phyloP scores from a whole-genome alignment of 2,797 vertebrate genomes.

The Crocodylus rhombifer region DNA sequence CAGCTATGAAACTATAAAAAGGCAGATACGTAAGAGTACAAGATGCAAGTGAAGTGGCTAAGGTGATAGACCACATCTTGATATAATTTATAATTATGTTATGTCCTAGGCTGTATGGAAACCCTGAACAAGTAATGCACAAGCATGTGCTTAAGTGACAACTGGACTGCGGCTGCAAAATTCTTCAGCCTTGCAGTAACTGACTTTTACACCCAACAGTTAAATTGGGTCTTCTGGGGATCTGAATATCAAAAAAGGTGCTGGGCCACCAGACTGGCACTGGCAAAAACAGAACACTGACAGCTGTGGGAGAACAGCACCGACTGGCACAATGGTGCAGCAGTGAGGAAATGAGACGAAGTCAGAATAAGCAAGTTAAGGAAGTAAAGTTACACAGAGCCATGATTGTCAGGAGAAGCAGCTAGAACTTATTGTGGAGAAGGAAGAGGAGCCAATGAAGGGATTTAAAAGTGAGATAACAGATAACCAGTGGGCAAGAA shows the following conservation, averaged over 20 bases:
- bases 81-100: background rate
- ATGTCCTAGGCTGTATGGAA: background rate
- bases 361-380: background rate
- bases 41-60: background rate
- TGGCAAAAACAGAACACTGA: background rate
- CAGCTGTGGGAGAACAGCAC: background rate
- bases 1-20: background rate
- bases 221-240: background rate
- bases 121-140: slow-evolving; percentile 14
- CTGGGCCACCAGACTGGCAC: background rate
- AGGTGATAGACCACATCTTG: background rate
- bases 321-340: background rate
- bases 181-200: slow-evolving; percentile 35
- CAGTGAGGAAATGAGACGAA: background rate
- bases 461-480: background rate
- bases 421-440: background rate
- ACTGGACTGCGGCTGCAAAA: background rate
- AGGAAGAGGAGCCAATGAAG: background rate
- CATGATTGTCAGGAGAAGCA: background rate
- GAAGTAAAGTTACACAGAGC: background rate
- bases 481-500: background rate
- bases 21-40: background rate
- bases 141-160: slow-evolving; percentile 25
- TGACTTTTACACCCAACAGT: slow-evolving; percentile 19
- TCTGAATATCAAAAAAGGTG: background rate